Conservation (phyloP, 2,113 vertebrate genomes). For the Brachirus orientalis region DNA sequence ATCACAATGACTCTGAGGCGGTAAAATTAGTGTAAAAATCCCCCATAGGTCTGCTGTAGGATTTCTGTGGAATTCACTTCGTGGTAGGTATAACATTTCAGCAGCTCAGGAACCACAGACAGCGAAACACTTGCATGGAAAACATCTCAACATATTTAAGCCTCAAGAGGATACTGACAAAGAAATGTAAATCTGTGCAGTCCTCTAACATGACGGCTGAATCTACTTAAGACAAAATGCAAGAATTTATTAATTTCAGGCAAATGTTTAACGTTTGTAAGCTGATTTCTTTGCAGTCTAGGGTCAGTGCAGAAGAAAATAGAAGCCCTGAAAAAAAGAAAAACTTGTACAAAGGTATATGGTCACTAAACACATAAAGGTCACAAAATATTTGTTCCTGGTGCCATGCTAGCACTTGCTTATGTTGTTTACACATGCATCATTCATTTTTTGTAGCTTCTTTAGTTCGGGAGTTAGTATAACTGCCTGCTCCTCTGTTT, state of each 20-base stretch:
- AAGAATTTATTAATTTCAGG: slow-evolving; percentile 3
- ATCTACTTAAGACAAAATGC: too few species aligned
- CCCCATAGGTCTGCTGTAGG: too few species aligned
- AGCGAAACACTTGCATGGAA: too few species aligned
- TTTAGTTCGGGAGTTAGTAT: slow-evolving; percentile 9
- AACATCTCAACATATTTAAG: too few species aligned
- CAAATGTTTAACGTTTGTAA: too few species aligned
- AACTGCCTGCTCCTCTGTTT: slow-evolving; percentile 20
- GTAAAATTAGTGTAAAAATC: too few species aligned
- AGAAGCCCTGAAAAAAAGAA: slow-evolving; percentile 30
- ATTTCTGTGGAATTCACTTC: too few species aligned
- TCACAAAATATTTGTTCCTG: slow-evolving; percentile 17
- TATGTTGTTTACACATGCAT: slow-evolving; percentile 21
- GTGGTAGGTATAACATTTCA: too few species aligned
- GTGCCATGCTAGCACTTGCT: slow-evolving; percentile 21
- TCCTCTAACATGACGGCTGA: slow-evolving; percentile 10
- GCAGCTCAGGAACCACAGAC: too few species aligned
- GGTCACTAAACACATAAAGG: neutral
- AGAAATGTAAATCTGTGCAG: neutral
- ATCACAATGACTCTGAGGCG: too few species aligned
- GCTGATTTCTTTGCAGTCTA: slow-evolving; percentile 32
- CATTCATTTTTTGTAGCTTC: neutral
- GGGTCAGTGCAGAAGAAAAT: too few species aligned
- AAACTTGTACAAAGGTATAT: slow-evolving; percentile 23
- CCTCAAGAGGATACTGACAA: too few species aligned